phyloP scores from a whole-genome alignment of 2,113 vertebrate genomes.

The Nothobranchius furzeri region DNA sequence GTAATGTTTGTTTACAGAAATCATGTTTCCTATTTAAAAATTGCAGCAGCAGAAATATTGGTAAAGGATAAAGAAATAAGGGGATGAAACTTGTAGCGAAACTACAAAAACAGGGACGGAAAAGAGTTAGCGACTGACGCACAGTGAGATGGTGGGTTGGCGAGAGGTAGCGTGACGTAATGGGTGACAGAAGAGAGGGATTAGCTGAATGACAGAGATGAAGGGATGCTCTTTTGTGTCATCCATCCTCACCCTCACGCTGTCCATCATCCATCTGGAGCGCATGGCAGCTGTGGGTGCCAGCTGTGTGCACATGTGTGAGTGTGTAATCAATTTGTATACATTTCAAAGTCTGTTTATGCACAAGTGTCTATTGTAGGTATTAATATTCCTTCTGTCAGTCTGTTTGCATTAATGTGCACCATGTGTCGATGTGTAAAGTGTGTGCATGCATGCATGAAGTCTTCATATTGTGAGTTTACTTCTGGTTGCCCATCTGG shows the following conservation, averaged over 20 bases:
- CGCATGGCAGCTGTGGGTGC: slow-evolving; percentile 54
- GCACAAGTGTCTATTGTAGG: slow-evolving; percentile 55
- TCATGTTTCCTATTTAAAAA: slow-evolving; percentile 18
- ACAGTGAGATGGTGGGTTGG: slow-evolving; percentile 42
- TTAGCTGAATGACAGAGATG: slow-evolving; percentile 70
- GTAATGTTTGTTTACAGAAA: slow-evolving; percentile 6
- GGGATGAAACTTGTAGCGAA: slow-evolving; percentile 29
- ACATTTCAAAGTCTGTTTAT: slow-evolving; percentile 71
- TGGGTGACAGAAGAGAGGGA: slow-evolving; percentile 66
- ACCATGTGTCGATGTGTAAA: slow-evolving; percentile 50
- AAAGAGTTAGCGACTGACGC: slow-evolving; percentile 64
- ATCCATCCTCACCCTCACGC: slow-evolving; percentile 55
- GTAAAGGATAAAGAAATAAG: slow-evolving; percentile 13
- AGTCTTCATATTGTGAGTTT: slow-evolving; percentile 42
- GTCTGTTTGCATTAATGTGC: slow-evolving; percentile 63
- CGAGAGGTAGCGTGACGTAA: slow-evolving; percentile 60
- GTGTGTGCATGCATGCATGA: slow-evolving; percentile 40
- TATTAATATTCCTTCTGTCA: slow-evolving; percentile 65
- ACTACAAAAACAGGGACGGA: slow-evolving; percentile 52
- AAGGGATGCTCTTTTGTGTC: slow-evolving; percentile 69
- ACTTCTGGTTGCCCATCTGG: slow-evolving; percentile 76
- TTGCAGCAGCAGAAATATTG: slow-evolving; percentile 34
- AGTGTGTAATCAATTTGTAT: slow-evolving; percentile 72
- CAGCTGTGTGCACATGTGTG: slow-evolving; percentile 56
- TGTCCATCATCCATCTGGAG: slow-evolving; percentile 59